Evolutionary conservation across 2,797 vertebrate genomes (phyloP).

Genomic region (Enteromius anoplus): DNA sequence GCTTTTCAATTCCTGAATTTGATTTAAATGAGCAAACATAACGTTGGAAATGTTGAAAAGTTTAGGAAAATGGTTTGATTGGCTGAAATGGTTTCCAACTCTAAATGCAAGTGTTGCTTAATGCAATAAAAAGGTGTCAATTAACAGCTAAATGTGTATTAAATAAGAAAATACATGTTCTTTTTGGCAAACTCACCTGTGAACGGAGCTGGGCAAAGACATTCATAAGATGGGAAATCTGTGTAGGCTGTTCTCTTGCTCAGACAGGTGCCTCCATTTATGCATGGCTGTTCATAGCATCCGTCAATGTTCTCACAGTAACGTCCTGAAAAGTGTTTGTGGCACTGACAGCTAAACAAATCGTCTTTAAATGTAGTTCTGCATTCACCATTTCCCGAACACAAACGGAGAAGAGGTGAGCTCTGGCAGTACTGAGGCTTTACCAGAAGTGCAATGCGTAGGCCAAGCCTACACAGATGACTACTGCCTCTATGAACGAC

Average conservation of each 20-base stretch:
- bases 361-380: conserved; percentile 75
- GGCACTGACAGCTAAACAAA: conserved; percentile 79
- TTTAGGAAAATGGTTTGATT: no score
- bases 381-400: conserved; percentile 83
- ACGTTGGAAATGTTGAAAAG: no score
- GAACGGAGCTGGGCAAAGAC: conserved; percentile 77
- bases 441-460: conserved; percentile 81
- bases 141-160: not conserved
- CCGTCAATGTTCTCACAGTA: conserved; percentile 82
- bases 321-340: conserved; percentile 75
- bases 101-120: not conserved
- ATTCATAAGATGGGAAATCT: conserved; percentile 73
- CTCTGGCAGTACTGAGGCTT: conserved; percentile 79
- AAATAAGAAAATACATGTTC: not conserved
- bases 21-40: not conserved
- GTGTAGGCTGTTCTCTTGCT: conserved; percentile 68
- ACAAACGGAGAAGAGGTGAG: conserved; percentile 74
- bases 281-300: conserved; percentile 78
- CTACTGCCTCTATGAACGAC: conserved; percentile 71
- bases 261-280: conserved; percentile 78
- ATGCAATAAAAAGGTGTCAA: not conserved
- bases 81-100: not conserved
- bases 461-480: conserved; percentile 76
- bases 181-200: conserved; percentile 74
- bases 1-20: not conserved